Evolutionary conservation across 2,888 invertebrate species (phyloP).

Genomic region (Xanthorhoe spadicearia): DNA sequence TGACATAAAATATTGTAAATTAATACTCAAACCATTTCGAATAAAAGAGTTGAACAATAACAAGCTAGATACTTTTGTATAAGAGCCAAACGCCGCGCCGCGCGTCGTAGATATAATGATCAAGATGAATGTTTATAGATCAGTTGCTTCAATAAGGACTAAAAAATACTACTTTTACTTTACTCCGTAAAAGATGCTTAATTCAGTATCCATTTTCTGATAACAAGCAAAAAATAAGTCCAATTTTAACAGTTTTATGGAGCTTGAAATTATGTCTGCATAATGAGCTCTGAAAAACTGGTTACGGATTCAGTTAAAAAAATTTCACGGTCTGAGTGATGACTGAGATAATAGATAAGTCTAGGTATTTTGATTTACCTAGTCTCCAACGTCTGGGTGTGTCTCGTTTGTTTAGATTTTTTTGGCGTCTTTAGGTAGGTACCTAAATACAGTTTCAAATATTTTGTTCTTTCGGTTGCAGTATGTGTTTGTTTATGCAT

Average conservation of each 20-base stretch:
- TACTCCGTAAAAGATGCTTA: constrained; percentile 8
- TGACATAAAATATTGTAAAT: too few relatives aligned
- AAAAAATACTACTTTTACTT: neutral
- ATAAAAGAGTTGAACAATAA: too few relatives aligned
- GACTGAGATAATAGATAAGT: neutral
- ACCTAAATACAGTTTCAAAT: too few relatives aligned
- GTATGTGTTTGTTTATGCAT: too few relatives aligned
- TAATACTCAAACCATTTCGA: too few relatives aligned
- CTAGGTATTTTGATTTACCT: neutral
- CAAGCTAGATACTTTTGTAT: too few relatives aligned
- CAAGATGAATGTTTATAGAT: neutral
- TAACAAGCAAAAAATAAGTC: constrained; percentile 35
- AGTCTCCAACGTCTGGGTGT: neutral
- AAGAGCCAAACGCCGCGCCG: neutral
- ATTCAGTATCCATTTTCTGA: constrained; percentile 12
- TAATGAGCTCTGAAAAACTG: constrained; percentile 36
- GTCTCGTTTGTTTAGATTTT: neutral
- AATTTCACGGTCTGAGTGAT: constrained; percentile 29
- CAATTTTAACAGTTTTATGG: constrained; percentile 37
- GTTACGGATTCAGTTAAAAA: constrained; percentile 18
- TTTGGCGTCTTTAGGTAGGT: too few relatives aligned
- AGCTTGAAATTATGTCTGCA: constrained; percentile 43
- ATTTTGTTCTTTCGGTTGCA: too few relatives aligned
- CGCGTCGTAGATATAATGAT: neutral
- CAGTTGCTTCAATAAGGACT: neutral